A percentile compares a stretch with the other conserved stretches of the same genome.
Evolutionary conservation across 2,797 vertebrate genomes (phyloP).

Genomic region (Thripadectes ignobilis): DNA sequence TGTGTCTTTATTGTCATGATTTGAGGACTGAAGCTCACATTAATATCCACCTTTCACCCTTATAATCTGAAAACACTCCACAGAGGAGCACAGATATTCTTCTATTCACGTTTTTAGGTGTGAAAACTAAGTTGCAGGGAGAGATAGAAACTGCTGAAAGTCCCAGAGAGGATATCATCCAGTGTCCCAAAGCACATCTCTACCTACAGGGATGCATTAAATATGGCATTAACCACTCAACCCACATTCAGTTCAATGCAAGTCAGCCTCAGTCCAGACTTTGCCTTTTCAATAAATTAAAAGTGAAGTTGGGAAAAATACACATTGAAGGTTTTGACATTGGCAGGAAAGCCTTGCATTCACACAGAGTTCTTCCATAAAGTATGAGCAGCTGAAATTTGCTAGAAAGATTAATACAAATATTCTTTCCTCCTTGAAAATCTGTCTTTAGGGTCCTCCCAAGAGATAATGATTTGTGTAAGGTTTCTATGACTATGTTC

Average conservation of each 20-base stretch:
- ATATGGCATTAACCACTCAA: neutral
- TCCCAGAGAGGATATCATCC: neutral
- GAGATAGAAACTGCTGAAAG: neutral
- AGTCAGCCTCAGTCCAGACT: neutral
- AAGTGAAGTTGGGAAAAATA: neutral
- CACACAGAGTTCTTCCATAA: neutral
- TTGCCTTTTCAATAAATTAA: neutral
- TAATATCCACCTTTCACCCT: neutral
- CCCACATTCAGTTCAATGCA: neutral
- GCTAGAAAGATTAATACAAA: neutral
- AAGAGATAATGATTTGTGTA: neutral
- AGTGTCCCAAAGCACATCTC: neutral
- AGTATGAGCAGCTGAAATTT: neutral
- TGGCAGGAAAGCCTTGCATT: neutral
- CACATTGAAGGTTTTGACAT: neutral
- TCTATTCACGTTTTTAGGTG: neutral
- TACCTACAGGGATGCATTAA: neutral
- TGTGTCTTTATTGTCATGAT: neutral
- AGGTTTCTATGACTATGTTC: neutral
- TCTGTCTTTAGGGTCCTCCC: neutral
- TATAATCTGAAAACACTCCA: neutral
- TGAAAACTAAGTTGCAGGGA: neutral
- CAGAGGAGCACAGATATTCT: neutral
- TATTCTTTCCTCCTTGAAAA: neutral
- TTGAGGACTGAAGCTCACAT: neutral